Base-by-base conservation (phyloP, 1,140 invertebrate genomes). In the Drosophila kikkawai region DNA sequence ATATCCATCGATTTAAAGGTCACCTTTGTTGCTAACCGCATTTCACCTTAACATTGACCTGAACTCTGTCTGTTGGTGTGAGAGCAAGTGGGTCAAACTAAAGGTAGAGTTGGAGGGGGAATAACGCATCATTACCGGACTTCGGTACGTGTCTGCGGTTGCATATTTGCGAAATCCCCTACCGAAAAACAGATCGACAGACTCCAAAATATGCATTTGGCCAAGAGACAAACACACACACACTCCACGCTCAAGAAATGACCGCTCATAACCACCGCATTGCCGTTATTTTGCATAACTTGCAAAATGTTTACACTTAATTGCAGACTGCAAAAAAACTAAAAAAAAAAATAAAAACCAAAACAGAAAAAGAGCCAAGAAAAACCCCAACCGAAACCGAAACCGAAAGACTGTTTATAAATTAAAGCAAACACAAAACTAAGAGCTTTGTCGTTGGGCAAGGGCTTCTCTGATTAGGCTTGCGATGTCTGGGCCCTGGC, bases 41-140 rank as follows among this genome's bases (percentile, higher is more conserved):
- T 67, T 87, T 75, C 67, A 90, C 85, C 85, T 91, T 90, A 85
- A 74, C 85, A 90, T 79, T 90, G 85, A 85, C 79, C 81, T 45
- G 71, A 82, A 76, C 78, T 81, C 70, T 6, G 29, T n/a, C 13
- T 9, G 13, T n/a, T 15, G 5, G 4, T 41, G 37, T 37, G 47
- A 39, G 29, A 29, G 11, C 64, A 75, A 70, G 47, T 85, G 77
- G 82, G 82, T 86, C 75, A 84, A 70, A 63, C 22, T 42, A 7
- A 51, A 64, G 48, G 29, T 66, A 55, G 74, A 11, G 60, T 32
- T 50, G 75, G 48, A 17, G 29, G 50, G 75, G 76, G 37, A 79
- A 71, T 22, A 79, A 68, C 63, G 45, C 74, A 70, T 44, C 56
- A 41, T 48, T 55, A 47, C 36, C 29, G 47, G 60, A 57, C 57